Evolutionary conservation across 2,797 vertebrate species (phyloP), one percentile per base, ranked within the genome.

Genomic region (Ibycter americanus): DNA sequence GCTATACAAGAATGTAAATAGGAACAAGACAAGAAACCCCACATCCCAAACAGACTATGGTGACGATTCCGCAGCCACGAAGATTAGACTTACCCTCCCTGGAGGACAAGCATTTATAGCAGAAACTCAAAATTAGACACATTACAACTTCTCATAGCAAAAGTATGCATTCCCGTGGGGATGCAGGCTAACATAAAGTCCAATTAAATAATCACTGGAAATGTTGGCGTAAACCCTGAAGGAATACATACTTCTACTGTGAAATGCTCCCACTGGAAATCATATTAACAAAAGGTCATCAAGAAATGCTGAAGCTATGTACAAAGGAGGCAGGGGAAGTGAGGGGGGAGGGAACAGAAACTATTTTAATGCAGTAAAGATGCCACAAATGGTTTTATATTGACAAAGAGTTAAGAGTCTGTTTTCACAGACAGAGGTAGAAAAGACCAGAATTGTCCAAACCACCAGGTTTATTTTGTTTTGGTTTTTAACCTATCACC

Each of bases 181-280:
- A 97, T 89, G 92, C n/a, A 77, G 88, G 86, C 83, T 91, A 96
- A 96, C 87, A 88, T 93, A 83, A 94, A 92, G 97, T 77, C 96
- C 96, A 97, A 97, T 98, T 97, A 98, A 98, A 97, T 97, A 97
- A 97, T 96, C 94, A 97, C 94, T 96, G 94, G 91, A 97, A 97
- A 97, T 97, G 96, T 96, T 96, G 96, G 89, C 11, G 1, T 72
- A 96, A 97, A 87, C 87, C 94, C 92, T 96, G 62, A 87, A 96
- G 83, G 97, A 97, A 83, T 93, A 80, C 96, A 97, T 97, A 95
- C 76, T 97, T 97, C 96, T 96, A 96, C 97, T 79, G 72, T 84
- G 94, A 98, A 97, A 95, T 65, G 95, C 88, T 96, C 89, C 96
- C 87, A 88, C 58, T 97, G 96, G 90, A 98, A 97, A 94, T 86